Evolutionary conservation across 35 echinoderm and acorn worm species (phyloP).

Genomic region (Chiridota heheva): DNA sequence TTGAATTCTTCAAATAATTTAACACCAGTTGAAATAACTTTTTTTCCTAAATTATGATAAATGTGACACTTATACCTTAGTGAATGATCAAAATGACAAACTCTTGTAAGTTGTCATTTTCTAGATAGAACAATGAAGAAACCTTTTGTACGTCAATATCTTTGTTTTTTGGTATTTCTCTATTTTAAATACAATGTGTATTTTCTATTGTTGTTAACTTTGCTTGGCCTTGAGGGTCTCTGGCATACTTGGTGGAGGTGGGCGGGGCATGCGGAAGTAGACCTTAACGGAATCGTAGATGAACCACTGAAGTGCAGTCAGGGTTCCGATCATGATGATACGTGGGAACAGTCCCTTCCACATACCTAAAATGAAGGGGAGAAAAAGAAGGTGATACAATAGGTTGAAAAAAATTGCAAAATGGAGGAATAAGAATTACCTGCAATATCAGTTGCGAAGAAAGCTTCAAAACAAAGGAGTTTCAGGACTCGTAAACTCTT

Average conservation of each 20-base stretch:
- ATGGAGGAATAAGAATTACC: neutral
- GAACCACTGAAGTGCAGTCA: constrained; percentile 98
- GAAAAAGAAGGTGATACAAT: neutral
- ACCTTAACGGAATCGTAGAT: constrained; percentile 99
- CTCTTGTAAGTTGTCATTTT: too few species aligned
- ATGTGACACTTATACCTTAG: too few species aligned
- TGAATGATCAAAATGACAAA: too few species aligned
- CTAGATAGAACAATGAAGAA: too few species aligned
- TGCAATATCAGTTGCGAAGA: neutral
- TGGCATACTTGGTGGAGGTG: constrained; percentile 99
- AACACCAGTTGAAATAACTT: too few species aligned
- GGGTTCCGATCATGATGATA: constrained; percentile 99
- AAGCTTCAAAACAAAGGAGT: neutral
- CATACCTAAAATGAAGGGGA: constrained; percentile 51
- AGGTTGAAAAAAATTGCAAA: neutral
- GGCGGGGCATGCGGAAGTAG: constrained; percentile 96
- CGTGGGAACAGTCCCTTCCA: constrained; percentile 98
- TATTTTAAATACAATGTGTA: too few species aligned
- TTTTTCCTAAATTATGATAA: too few species aligned
- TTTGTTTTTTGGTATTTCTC: too few species aligned
- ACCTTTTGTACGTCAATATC: too few species aligned
- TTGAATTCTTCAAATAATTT: too few species aligned
- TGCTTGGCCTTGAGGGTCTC: constrained; percentile 74
- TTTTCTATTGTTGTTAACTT: too few species aligned
- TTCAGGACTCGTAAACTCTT: neutral